Percentiles rank a stretch among this genome's conserved stretches.
Evolutionary conservation across 2,113 vertebrate genomes (phyloP).

Genomic region (Grus americana): DNA sequence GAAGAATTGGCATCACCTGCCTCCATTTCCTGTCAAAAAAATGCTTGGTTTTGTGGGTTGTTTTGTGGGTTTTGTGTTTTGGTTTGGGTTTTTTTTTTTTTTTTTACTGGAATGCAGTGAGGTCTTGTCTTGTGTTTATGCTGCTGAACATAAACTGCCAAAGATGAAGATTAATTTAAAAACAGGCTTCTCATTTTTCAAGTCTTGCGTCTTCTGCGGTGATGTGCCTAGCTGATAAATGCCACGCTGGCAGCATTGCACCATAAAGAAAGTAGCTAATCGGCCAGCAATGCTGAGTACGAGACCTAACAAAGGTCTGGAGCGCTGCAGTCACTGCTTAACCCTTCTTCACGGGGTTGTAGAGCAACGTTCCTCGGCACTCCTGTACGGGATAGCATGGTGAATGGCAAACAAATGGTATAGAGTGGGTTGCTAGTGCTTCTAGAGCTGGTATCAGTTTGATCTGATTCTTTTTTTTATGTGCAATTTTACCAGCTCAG

Average conservation of each 20-base stretch:
- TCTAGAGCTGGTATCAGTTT: not conserved
- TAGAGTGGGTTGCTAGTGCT: not conserved
- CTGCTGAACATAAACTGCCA: not conserved
- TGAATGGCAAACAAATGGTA: not conserved
- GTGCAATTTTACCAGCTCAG: not conserved
- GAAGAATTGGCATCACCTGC: not conserved
- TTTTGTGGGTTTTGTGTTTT: no score
- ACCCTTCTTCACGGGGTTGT: not conserved
- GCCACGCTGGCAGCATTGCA: not conserved
- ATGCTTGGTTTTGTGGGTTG: no score
- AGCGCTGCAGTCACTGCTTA: not conserved
- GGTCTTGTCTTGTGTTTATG: not conserved
- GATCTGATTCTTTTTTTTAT: not conserved
- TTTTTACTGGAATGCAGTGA: not conserved
- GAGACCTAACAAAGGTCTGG: fast-evolving
- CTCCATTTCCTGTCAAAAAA: not conserved
- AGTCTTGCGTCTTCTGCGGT: not conserved
- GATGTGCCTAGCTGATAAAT: not conserved
- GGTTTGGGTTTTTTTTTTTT: no score
- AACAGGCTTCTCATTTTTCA: not conserved
- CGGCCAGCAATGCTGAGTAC: not conserved
- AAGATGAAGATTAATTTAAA: not conserved
- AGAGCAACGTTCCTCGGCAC: not conserved
- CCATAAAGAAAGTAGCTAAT: not conserved
- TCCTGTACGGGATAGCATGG: not conserved